Evolutionary conservation across 2,113 vertebrate species (phyloP).

Genomic region (Notothenia coriiceps): DNA sequence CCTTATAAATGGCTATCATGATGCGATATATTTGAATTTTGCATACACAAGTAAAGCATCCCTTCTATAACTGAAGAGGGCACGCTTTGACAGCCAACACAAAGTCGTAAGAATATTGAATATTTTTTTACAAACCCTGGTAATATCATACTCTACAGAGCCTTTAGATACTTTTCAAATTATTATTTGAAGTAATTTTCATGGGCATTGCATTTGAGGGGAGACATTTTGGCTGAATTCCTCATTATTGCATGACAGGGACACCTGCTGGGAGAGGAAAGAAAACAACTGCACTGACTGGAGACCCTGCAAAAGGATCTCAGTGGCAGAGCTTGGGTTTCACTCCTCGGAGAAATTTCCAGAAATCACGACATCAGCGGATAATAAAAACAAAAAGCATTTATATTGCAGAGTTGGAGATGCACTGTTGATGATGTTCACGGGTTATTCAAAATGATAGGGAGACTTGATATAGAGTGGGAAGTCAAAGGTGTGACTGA

Average conservation of each 20-base stretch:
- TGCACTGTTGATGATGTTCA: background rate
- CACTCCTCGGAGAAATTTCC: slow-evolving; percentile 37
- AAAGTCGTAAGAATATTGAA: slow-evolving; percentile 12
- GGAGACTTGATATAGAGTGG: slow-evolving; percentile 16
- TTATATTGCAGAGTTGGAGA: slow-evolving; percentile 12
- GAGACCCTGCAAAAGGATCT: slow-evolving; percentile 41
- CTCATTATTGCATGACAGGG: slow-evolving; percentile 77
- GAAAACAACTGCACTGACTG: slow-evolving; percentile 59
- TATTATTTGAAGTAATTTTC: slow-evolving; percentile 54
- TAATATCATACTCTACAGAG: slow-evolving; percentile 21
- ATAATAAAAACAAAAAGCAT: background rate
- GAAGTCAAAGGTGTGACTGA: slow-evolving; percentile 24
- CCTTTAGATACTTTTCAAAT: slow-evolving; percentile 48
- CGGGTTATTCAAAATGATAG: background rate
- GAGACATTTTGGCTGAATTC: slow-evolving; percentile 59
- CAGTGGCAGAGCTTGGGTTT: slow-evolving; percentile 48
- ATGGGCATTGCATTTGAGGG: slow-evolving; percentile 43
- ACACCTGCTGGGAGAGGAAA: slow-evolving; percentile 80
- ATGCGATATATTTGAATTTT: slow-evolving; percentile 27
- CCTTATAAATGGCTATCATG: background rate
- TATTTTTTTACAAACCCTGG: slow-evolving; percentile 20
- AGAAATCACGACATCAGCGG: slow-evolving; percentile 36
- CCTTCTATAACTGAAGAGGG: slow-evolving; percentile 34
- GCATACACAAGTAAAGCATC: slow-evolving; percentile 11
- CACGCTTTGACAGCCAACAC: slow-evolving; percentile 11